These are phyloP conservation scores for Muscidifurax raptorellus DNA, from an alignment of 1,140 invertebrate species.

Conservation along the genomic window DNA sequence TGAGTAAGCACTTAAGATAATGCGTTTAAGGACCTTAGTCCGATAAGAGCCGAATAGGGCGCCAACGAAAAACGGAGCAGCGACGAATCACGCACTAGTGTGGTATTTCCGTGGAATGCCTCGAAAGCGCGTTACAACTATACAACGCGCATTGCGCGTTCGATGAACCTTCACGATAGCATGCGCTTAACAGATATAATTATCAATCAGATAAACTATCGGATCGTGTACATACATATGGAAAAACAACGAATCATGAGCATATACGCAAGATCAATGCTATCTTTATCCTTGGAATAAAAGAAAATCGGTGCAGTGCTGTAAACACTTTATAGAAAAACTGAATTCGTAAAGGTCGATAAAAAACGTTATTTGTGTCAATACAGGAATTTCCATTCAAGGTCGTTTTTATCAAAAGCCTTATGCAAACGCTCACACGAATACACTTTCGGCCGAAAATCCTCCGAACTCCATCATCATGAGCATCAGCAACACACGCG, in stretches of 20 bases:
- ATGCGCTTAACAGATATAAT: background rate
- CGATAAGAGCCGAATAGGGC: background rate
- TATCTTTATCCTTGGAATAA: too few relatives aligned
- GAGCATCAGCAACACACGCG: too few relatives aligned
- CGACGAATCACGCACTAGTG: background rate
- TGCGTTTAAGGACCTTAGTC: background rate
- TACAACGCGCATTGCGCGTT: background rate
- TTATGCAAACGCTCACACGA: background rate
- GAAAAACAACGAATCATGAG: too few relatives aligned
- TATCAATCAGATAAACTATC: background rate
- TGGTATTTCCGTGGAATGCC: background rate
- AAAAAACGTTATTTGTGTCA: background rate
- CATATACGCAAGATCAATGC: too few relatives aligned
- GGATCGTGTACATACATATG: too few relatives aligned
- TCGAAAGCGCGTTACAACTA: background rate
- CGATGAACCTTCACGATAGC: background rate
- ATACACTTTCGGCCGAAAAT: background rate
- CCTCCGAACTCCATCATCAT: background rate
- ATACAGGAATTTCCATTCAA: background rate
- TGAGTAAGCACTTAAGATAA: conserved; percentile 18
- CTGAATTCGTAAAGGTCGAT: too few relatives aligned
- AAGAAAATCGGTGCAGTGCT: too few relatives aligned
- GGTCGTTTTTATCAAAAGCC: conserved; percentile 1
- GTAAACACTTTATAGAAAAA: too few relatives aligned
- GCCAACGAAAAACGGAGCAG: background rate